Evolutionary conservation across 2,888 invertebrate species (phyloP).

Genomic region (Agrochola litura): DNA sequence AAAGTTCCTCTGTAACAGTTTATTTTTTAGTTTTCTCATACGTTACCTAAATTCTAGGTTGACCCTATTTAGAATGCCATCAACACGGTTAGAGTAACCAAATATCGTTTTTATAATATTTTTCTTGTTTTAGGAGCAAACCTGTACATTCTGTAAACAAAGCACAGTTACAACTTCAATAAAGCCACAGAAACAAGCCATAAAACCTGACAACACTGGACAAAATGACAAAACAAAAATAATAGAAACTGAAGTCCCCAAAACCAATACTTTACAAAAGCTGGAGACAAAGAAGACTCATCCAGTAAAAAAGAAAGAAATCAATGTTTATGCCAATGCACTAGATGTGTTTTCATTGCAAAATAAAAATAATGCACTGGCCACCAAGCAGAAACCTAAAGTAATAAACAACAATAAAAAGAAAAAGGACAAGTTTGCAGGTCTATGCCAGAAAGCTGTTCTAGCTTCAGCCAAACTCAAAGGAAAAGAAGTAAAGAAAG

Average conservation of each 20-base stretch:
- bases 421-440: conserved; percentile 87
- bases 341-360: conserved; percentile 82
- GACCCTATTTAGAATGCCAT: neutral
- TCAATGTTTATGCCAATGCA: conserved; percentile 82
- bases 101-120: neutral
- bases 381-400: conserved; percentile 74
- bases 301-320: conserved; percentile 45
- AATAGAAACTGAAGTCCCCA: conserved; percentile 33
- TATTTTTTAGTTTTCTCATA: neutral
- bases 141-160: conserved; percentile 81
- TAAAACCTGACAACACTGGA: conserved; percentile 10
- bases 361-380: conserved; percentile 79
- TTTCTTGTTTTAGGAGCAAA: conserved; percentile 76
- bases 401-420: conserved; percentile 85
- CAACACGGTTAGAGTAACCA: neutral
- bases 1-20: neutral
- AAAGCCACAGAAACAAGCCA: conserved; percentile 71
- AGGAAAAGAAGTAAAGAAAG: conserved; percentile 71
- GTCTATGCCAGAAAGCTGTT: conserved; percentile 84
- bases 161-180: conserved; percentile 67
- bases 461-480: conserved; percentile 82
- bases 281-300: conserved; percentile 1
- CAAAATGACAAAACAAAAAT: conserved; percentile 23
- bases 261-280: conserved; percentile 23
- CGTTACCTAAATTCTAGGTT: too few species aligned